A percentile compares a stretch with the other conserved stretches of the same genome.
Conservation (phyloP, 2,113 vertebrate genomes). For the Talpa occidentalis region DNA sequence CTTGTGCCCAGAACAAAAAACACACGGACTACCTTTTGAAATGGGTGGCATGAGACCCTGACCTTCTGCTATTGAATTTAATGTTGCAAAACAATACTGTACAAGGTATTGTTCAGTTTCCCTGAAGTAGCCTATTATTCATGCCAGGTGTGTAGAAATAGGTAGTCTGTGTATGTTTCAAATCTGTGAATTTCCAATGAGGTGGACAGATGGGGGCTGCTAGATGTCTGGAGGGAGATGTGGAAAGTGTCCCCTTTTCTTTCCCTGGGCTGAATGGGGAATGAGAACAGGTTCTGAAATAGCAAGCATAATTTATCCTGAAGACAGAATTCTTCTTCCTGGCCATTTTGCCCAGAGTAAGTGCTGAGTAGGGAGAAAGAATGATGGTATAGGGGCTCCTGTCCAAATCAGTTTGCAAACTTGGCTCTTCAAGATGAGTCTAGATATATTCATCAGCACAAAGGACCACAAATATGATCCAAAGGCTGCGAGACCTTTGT, state of each 20-base stretch:
- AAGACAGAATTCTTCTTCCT: conserved; percentile 26
- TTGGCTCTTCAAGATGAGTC: not conserved
- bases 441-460: not conserved
- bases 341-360: not conserved
- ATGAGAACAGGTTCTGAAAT: not conserved
- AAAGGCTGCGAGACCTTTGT: not conserved
- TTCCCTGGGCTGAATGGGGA: not conserved
- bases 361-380: not conserved
- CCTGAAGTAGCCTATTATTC: not conserved
- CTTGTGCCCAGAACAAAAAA: not conserved
- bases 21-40: conserved; percentile 12
- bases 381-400: not conserved
- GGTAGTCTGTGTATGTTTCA: not conserved
- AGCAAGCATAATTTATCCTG: not conserved
- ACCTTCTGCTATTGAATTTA: not conserved
- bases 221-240: not conserved
- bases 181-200: not conserved
- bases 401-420: conserved; percentile 14
- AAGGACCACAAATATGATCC: not conserved
- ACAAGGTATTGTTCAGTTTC: not conserved
- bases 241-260: not conserved
- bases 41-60: not conserved
- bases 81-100: not conserved
- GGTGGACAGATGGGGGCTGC: not conserved
- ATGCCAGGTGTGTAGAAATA: not conserved